Conservation (phyloP, 2,113 vertebrate genomes). For the Redunca redunca region DNA sequence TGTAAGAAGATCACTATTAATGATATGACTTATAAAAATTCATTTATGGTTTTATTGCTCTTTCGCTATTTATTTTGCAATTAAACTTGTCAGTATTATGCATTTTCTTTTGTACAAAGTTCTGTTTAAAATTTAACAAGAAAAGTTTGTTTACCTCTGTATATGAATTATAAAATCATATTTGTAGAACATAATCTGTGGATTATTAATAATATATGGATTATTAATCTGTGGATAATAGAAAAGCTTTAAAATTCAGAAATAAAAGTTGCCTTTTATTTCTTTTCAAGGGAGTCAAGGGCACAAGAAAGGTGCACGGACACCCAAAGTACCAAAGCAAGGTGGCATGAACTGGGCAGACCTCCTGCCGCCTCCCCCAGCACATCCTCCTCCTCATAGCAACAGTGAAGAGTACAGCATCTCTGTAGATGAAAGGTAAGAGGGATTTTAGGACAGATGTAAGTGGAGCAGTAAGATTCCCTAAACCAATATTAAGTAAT, state of each 20-base stretch:
- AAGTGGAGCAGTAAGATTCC: fast-evolving
- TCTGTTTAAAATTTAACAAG: slow-evolving; percentile 46
- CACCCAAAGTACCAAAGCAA: slow-evolving; percentile 94
- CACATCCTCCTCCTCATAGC: slow-evolving; percentile 92
- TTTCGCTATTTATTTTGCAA: slow-evolving; percentile 81
- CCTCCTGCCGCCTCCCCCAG: slow-evolving; percentile 94
- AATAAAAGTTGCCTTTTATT: slow-evolving; percentile 23
- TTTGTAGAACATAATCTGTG: neutral
- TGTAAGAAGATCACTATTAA: slow-evolving; percentile 77
- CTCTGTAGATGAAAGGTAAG: slow-evolving; percentile 92
- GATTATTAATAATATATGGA: neutral
- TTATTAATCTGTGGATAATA: neutral
- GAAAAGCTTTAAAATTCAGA: neutral
- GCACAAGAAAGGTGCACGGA: slow-evolving; percentile 93
- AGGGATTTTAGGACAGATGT: neutral
- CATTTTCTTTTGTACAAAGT: slow-evolving; percentile 19
- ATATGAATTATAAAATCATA: neutral
- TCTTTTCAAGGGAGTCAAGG: slow-evolving; percentile 93
- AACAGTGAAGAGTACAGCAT: slow-evolving; percentile 90
- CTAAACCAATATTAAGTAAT: neutral
- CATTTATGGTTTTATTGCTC: slow-evolving; percentile 75
- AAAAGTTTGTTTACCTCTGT: neutral
- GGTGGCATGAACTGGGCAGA: slow-evolving; percentile 98
- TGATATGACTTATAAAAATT: slow-evolving; percentile 79
- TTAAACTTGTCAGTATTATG: slow-evolving; percentile 40